Base-by-base conservation (phyloP, 1,140 invertebrate genomes). In the Pectinophora gossypiella region DNA sequence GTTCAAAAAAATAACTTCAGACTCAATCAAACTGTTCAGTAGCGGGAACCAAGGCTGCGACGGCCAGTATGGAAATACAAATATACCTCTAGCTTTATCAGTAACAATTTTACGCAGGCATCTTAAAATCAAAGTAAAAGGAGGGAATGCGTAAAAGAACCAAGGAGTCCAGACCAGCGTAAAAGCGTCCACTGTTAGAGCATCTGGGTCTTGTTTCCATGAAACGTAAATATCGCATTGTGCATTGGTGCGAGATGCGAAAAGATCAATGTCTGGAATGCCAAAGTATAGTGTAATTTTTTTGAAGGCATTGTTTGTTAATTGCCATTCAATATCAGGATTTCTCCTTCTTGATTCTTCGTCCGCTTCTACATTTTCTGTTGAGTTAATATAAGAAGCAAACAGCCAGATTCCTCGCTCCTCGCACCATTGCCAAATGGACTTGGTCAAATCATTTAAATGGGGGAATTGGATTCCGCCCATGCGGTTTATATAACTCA, bases 141-240 rank as follows among this genome's bases (percentile, higher is more conserved):
- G 69, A 0, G 59, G 64, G 40, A 72, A 68, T 9, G 57, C 67
- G 35, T 64, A 70, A 38, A 65, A 64, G 36, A 54, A 19, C 1
- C 45, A 19, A 32, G 46, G 10, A 19, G 0, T 6, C 68, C 68
- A 68, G 23, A 52, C 44, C 3, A 59, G 16, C 4, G 65, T 68
- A 18, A 63, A 64, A 0, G 64, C 62, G 32, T 72, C 60, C 46
- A 68, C 44, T 1, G 21, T n/a, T 61, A 54, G 7, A 56, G 36
- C 36, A n/a, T 38, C 45, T 7, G 58, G 32, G n/a, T 69, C 65
- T 38, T 12, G 50, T 18, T 51, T 40, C 59, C 65, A 61, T 3
- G 63, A 72, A 20, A 58, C 49, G 38, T 55, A 72, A 9, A 55
- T 16, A 46, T 46, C 0, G 21, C 48, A n/a, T 54, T 52, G 40